phyloP scores from a whole-genome alignment of 2,888 invertebrate species.

The Drosophila multiciliata region DNA sequence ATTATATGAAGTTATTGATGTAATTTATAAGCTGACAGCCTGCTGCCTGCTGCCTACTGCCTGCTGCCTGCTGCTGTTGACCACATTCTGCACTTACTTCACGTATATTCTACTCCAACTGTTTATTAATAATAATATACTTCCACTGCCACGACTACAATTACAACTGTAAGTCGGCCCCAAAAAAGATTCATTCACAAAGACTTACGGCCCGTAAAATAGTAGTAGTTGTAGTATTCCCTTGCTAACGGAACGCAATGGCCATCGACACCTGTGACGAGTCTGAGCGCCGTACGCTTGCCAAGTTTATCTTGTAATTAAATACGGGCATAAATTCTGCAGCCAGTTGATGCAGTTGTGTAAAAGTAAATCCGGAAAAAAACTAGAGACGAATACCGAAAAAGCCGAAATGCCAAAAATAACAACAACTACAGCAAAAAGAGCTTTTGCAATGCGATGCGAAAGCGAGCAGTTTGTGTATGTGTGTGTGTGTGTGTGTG shows the following conservation, averaged over 20 bases:
- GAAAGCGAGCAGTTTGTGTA: slow-evolving; percentile 19
- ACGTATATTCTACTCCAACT: not conserved
- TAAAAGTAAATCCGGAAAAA: not conserved
- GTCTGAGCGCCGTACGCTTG: slow-evolving; percentile 65
- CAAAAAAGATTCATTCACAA: slow-evolving; percentile 41
- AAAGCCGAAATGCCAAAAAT: slow-evolving; percentile 6
- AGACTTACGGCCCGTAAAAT: not conserved
- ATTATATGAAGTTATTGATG: slow-evolving; percentile 17
- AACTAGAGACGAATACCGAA: not conserved
- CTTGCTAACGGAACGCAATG: not conserved
- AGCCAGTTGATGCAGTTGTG: not conserved
- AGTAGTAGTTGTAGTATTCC: slow-evolving; percentile 7
- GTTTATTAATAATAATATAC: slow-evolving; percentile 5
- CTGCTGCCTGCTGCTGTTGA: not conserved
- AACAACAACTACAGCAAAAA: slow-evolving; percentile 10
- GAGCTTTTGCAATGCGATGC: slow-evolving; percentile 50
- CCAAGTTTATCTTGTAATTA: slow-evolving; percentile 76
- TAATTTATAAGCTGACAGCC: slow-evolving; percentile 25
- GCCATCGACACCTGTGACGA: slow-evolving; percentile 48
- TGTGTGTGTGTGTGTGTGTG: slow-evolving; percentile 19
- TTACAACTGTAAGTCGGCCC: not conserved
- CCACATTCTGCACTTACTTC: not conserved
- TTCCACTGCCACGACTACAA: not conserved
- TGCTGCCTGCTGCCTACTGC: slow-evolving; percentile 3
- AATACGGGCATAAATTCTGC: slow-evolving; percentile 43